Conservation (phyloP, 2,888 invertebrate species). For the Buathra laborator region DNA sequence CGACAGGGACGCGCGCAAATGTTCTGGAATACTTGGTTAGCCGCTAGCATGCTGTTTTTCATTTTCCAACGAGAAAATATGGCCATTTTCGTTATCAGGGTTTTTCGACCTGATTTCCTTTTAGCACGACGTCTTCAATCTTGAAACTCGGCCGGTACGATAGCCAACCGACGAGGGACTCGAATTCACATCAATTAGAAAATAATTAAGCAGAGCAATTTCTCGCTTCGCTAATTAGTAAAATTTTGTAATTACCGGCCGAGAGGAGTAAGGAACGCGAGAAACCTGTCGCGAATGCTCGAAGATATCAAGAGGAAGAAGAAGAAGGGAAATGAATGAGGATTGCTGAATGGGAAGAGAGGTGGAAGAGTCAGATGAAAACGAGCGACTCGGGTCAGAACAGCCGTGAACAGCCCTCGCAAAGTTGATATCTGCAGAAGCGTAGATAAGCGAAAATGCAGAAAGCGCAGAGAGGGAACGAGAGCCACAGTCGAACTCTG, state of each 20-base stretch:
- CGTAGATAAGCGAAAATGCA: conserved; percentile 53
- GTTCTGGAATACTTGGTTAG: background rate
- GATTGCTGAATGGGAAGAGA: conserved; percentile 15
- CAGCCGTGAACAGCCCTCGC: conserved; percentile 47
- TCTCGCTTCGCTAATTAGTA: conserved; percentile 76
- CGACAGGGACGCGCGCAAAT: background rate
- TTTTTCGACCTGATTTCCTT: background rate
- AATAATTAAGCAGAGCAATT: conserved; percentile 76
- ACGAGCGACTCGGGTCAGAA: conserved; percentile 42
- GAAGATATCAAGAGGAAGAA: conserved; percentile 43
- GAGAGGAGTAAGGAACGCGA: conserved; percentile 37
- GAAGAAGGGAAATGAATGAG: conserved; percentile 8
- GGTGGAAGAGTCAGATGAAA: conserved; percentile 25
- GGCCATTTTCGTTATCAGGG: background rate
- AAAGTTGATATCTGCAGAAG: conserved; percentile 66
- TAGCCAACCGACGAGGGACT: conserved; percentile 18
- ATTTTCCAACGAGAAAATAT: conserved; percentile 22
- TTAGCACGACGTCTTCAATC: conserved; percentile 9
- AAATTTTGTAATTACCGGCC: conserved; percentile 75
- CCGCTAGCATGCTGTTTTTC: background rate
- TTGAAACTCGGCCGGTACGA: conserved; percentile 4
- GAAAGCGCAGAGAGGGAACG: conserved; percentile 24
- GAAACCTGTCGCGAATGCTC: conserved; percentile 28
- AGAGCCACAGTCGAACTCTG: conserved; percentile 52
- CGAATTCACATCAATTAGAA: conserved; percentile 73